A percentile compares a stretch with the other conserved stretches of the same genome.
Conservation (phyloP, 2,113 vertebrate genomes). For the Vimba vimba region DNA sequence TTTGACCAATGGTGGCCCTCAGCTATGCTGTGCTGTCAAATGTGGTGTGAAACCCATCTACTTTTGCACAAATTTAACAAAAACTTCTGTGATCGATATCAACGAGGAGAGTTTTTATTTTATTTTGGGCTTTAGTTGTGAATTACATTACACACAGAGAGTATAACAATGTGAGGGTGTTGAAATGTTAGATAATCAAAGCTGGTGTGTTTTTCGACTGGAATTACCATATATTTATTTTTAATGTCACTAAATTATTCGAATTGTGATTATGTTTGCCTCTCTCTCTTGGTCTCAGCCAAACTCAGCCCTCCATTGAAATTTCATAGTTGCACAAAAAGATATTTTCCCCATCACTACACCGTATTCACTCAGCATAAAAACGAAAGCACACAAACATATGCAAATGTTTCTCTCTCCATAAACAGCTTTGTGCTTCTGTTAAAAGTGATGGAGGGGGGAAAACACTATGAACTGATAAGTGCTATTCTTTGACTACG, state of each 20-base stretch:
- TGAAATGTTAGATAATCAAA: conserved; percentile 37
- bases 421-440: conserved; percentile 45
- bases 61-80: background rate
- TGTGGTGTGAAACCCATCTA: conserved; percentile 6
- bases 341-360: conserved; percentile 34
- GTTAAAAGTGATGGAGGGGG: conserved; percentile 18
- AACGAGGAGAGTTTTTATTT: background rate
- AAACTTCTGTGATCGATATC: conserved; percentile 3
- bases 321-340: conserved; percentile 30
- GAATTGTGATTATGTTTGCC: conserved; percentile 30
- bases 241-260: conserved; percentile 6
- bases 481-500: conserved; percentile 32
- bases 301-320: conserved; percentile 22
- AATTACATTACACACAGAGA: conserved; percentile 22
- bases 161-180: background rate
- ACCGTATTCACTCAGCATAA: conserved; percentile 20
- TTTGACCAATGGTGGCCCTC: conserved; percentile 32
- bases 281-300: background rate
- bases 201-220: background rate
- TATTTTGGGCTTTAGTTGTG: background rate
- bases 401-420: conserved; percentile 49
- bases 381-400: conserved; percentile 45
- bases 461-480: conserved; percentile 38
- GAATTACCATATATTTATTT: conserved; percentile 23
- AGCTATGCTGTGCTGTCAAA: conserved; percentile 12